Percentiles rank a stretch among this genome's conserved stretches.
These are phyloP conservation scores for Tympanoctomys barrerae DNA, from an alignment of 2,797 vertebrate species.

Conservation along the genomic window DNA sequence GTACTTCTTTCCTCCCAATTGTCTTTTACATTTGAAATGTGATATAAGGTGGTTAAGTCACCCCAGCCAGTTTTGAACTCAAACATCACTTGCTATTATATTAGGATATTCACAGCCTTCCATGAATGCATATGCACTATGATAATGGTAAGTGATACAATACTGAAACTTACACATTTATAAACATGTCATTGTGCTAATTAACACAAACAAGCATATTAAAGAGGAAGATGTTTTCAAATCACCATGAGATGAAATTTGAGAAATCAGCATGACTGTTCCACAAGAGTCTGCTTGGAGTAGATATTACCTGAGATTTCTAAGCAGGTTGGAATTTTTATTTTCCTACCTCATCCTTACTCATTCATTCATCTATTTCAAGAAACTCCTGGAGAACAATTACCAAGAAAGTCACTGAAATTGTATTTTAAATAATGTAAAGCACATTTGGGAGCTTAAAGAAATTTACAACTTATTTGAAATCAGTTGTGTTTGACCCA, in stretches of 20 bases:
- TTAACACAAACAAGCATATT: background rate
- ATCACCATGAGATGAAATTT: background rate
- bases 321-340: background rate
- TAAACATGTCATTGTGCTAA: background rate
- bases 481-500: background rate
- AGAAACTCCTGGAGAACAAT: background rate
- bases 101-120: background rate
- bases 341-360: background rate
- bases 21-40: background rate
- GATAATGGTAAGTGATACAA: background rate
- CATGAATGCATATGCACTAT: background rate
- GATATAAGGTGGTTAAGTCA: background rate
- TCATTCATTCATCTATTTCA: background rate
- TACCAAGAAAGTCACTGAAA: background rate
- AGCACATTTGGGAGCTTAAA: background rate
- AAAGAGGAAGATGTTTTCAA: background rate
- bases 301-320: background rate
- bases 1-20: background rate
- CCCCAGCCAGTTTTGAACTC: background rate
- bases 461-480: background rate
- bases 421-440: background rate
- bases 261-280: background rate
- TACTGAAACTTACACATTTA: background rate
- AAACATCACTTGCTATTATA: background rate
- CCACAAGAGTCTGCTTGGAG: fast-evolving